These are phyloP conservation scores for Hiodon alosoides DNA, from an alignment of 2,113 vertebrate genomes.

Conservation along the genomic window DNA sequence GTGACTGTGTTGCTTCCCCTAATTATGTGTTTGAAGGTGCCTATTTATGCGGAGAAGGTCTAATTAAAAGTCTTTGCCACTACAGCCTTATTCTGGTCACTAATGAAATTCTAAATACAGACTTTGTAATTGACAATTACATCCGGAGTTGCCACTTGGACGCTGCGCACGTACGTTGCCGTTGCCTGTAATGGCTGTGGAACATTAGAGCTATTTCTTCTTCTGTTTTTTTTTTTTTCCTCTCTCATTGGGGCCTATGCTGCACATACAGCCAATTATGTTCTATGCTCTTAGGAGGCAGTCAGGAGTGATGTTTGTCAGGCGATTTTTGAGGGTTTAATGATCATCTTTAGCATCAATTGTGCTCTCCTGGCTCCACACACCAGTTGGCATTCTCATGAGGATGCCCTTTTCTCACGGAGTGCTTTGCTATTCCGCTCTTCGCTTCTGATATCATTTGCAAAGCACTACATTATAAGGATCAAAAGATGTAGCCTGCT, in stretches of 20 bases:
- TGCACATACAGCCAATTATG: too few relatives aligned
- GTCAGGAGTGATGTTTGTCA: background rate
- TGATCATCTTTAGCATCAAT: too few relatives aligned
- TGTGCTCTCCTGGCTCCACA: too few relatives aligned
- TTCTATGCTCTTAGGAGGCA: too few relatives aligned
- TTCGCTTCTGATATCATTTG: background rate
- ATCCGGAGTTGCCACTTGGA: constrained; percentile 2
- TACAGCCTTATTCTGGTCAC: constrained; percentile 35
- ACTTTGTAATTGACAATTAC: constrained; percentile 53
- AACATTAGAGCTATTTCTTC: background rate
- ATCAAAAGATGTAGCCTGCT: background rate
- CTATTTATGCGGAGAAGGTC: constrained; percentile 51
- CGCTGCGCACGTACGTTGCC: constrained; percentile 32
- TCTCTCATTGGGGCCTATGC: too few relatives aligned
- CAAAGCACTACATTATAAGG: background rate
- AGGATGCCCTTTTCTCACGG: background rate
- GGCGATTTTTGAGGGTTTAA: background rate
- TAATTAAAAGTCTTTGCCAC: constrained; percentile 59
- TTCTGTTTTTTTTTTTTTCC: background rate
- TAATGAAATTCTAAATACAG: constrained; percentile 36
- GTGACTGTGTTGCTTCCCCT: constrained; percentile 38
- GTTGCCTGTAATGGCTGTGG: background rate
- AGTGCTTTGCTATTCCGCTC: background rate
- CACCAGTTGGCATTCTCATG: background rate
- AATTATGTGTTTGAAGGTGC: constrained; percentile 60